These are phyloP conservation scores for Allobates femoralis DNA, from an alignment of 2,797 vertebrate genomes.

Conservation along the genomic window DNA sequence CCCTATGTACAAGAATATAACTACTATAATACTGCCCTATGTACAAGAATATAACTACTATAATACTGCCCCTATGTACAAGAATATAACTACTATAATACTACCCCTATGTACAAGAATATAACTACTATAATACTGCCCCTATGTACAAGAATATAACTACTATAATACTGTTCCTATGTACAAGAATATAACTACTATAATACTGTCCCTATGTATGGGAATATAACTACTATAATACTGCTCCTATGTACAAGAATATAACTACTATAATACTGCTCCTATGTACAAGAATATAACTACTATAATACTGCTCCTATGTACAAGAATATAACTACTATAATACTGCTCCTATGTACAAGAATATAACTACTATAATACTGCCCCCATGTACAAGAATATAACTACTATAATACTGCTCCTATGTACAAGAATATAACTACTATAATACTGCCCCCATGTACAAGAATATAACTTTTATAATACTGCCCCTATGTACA, in stretches of 20 bases:
- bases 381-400: too few relatives aligned
- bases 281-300: slow-evolving; percentile 2
- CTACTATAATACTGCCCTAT: neutral
- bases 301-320: neutral
- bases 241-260: neutral
- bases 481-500: too few relatives aligned
- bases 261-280: slow-evolving; percentile 1
- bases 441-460: neutral
- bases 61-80: neutral
- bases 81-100: slow-evolving; percentile 1
- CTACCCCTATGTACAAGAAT: too few relatives aligned
- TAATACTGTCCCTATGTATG: too few relatives aligned
- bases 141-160: too few relatives aligned
- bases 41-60: slow-evolving; percentile 1
- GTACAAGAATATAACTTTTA: neutral
- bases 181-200: neutral
- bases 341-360: slow-evolving; percentile 1
- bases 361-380: neutral
- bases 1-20: too few relatives aligned
- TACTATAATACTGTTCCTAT: neutral
- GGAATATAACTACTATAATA: slow-evolving; percentile 6
- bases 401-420: neutral
- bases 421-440: slow-evolving; percentile 3
- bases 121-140: too few relatives aligned
- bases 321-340: neutral